phyloP scores from a whole-genome alignment of 2,113 vertebrate genomes.

The Chascanopsetta lugubris region DNA sequence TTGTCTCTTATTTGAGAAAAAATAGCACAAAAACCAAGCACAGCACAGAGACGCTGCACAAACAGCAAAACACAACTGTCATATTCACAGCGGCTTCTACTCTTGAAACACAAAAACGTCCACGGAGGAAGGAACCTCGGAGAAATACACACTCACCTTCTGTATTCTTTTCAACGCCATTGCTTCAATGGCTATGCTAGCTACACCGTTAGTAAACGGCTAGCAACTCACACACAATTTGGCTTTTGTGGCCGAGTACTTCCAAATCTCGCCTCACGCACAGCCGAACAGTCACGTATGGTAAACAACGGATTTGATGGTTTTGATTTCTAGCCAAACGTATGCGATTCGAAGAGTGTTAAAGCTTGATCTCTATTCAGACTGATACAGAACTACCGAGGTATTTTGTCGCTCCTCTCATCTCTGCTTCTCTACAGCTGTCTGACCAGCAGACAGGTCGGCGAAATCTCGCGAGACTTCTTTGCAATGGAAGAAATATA shows the following conservation, averaged over 20 bases:
- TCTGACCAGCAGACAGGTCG: conserved; percentile 19
- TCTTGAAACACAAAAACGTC: not conserved
- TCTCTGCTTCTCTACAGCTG: conserved; percentile 40
- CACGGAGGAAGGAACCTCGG: not conserved
- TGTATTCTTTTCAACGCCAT: conserved; percentile 88
- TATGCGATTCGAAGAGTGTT: conserved; percentile 6
- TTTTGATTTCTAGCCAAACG: conserved; percentile 20
- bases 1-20: conserved; percentile 71
- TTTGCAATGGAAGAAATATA: conserved; percentile 10
- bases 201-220: conserved; percentile 75
- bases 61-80: not conserved
- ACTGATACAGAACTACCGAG: conserved; percentile 24
- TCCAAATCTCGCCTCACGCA: conserved; percentile 42
- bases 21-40: conserved; percentile 27
- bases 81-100: not conserved
- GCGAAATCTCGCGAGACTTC: conserved; percentile 74
- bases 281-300: conserved; percentile 11
- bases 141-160: conserved; percentile 81
- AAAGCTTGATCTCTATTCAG: conserved; percentile 26
- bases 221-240: conserved; percentile 71
- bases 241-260: conserved; percentile 54
- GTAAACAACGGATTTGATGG: not conserved
- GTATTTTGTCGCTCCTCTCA: conserved; percentile 61
- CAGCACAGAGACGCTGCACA: not conserved
- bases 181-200: conserved; percentile 75